Conservation (phyloP, 2,113 vertebrate genomes). For the Cyanoramphus novaezelandiae region DNA sequence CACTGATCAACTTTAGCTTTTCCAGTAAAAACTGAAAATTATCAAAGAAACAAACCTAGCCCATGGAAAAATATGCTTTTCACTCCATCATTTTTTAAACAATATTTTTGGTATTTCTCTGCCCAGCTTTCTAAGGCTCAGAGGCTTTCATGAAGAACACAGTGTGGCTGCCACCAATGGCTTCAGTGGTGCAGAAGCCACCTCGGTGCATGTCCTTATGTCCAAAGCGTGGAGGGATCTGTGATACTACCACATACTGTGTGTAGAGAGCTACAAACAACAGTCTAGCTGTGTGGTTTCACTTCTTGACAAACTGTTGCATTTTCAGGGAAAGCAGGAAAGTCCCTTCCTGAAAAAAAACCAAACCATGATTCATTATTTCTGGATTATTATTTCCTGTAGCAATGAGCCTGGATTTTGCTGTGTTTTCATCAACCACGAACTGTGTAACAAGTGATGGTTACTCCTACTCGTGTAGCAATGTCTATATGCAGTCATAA, state of each 20-base stretch:
- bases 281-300: not conserved
- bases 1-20: not conserved
- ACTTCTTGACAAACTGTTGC: not conserved
- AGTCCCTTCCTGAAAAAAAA: not conserved
- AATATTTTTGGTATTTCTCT: not conserved
- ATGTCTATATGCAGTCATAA: not conserved
- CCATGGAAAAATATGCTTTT: not conserved
- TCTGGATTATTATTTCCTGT: not conserved
- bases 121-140: not conserved
- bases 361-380: not conserved
- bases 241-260: not conserved
- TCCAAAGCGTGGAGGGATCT: not conserved
- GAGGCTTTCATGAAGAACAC: accelerated
- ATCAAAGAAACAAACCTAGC: not conserved
- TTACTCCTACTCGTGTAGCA: not conserved
- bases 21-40: not conserved
- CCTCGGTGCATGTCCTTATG: too few relatives aligned
- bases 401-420: not conserved
- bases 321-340: not conserved
- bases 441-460: not conserved
- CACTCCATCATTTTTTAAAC: not conserved
- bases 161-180: too few relatives aligned
- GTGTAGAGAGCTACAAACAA: not conserved
- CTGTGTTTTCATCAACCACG: not conserved
- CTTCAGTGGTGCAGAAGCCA: not conserved